Percentiles rank a stretch among this genome's conserved stretches.
Evolutionary conservation across 2,888 invertebrate genomes (phyloP).

Genomic region (Mantis religiosa): DNA sequence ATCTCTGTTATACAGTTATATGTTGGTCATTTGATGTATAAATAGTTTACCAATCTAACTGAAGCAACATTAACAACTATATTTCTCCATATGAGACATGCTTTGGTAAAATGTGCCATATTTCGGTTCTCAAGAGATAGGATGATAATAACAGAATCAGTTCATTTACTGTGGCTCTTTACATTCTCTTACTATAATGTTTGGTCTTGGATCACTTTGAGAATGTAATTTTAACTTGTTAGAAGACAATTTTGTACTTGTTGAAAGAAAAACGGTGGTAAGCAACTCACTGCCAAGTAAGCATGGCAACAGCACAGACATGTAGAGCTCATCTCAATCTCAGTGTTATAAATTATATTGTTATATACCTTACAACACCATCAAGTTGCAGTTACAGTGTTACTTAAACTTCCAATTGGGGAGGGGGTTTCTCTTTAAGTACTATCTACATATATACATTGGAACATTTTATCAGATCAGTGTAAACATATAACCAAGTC

Average conservation of each 20-base stretch:
- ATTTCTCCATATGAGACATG: too few relatives aligned
- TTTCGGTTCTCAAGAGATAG: too few relatives aligned
- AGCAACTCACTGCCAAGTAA: background rate
- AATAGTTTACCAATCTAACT: too few relatives aligned
- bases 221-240: background rate
- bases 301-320: background rate
- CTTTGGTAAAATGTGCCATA: too few relatives aligned
- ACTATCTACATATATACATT: background rate
- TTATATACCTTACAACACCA: background rate
- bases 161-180: background rate
- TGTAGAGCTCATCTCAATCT: background rate
- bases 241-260: background rate
- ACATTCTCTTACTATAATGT: background rate
- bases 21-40: too few relatives aligned
- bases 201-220: background rate
- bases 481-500: too few relatives aligned
- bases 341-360: background rate
- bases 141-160: background rate
- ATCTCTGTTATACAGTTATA: too few relatives aligned
- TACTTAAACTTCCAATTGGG: background rate
- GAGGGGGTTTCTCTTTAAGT: background rate
- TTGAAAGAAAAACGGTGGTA: background rate
- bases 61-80: too few relatives aligned
- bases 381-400: background rate
- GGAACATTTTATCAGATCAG: background rate